These are phyloP conservation scores for Thecophora atra DNA, from an alignment of 2,888 invertebrate species.

Conservation along the genomic window DNA sequence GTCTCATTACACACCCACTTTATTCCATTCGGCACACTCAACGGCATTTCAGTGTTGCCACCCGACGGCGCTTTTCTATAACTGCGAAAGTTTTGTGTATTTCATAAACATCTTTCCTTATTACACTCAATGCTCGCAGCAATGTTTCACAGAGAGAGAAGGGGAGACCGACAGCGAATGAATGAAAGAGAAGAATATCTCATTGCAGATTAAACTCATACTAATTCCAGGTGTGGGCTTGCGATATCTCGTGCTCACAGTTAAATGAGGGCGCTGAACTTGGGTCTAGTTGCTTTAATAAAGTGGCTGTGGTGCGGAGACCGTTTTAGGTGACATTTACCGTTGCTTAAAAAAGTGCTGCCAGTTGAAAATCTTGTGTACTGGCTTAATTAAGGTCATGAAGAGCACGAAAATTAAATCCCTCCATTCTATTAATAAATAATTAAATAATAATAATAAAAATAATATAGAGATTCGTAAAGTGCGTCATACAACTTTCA, in stretches of 20 bases:
- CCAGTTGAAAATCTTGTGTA: too few species aligned
- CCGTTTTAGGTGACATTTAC: too few species aligned
- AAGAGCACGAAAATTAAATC: too few species aligned
- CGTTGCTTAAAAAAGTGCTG: too few species aligned
- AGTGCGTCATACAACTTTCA: too few species aligned
- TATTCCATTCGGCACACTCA: not conserved
- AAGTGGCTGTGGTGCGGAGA: not conserved
- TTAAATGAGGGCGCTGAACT: constrained; percentile 5
- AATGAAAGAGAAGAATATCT: too few species aligned
- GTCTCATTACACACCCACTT: not conserved
- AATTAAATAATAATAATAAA: too few species aligned
- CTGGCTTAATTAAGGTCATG: too few species aligned
- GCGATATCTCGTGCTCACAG: not conserved
- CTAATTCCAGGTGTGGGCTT: not conserved
- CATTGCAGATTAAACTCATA: not conserved
- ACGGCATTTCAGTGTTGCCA: not conserved
- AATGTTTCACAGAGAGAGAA: constrained; percentile 17
- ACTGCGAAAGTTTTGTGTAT: not conserved
- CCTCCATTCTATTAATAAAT: too few species aligned
- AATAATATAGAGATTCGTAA: too few species aligned
- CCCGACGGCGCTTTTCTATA: not conserved
- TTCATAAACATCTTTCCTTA: constrained; percentile 4
- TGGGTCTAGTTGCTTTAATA: not conserved
- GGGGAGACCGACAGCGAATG: not conserved
- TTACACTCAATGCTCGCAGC: not conserved